Conservation (phyloP, 2,113 vertebrate genomes). For the Apus apus region DNA sequence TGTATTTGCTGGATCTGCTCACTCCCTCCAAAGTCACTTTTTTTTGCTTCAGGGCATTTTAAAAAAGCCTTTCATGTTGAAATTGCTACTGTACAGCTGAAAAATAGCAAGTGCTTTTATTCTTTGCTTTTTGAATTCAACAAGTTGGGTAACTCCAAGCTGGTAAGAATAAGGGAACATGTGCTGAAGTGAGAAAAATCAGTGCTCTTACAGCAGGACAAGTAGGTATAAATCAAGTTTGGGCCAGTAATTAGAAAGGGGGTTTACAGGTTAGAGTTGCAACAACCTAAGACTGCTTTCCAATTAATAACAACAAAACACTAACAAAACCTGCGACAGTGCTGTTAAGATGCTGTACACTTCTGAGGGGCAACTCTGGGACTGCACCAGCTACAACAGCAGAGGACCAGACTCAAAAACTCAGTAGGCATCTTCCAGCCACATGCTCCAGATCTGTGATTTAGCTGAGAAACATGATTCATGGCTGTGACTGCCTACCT, state of each 20-base stretch:
- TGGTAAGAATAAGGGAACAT: neutral
- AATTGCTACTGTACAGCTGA: neutral
- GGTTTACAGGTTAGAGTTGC: neutral
- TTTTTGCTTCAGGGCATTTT: conserved; percentile 8
- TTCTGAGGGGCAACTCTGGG: neutral
- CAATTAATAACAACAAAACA: neutral
- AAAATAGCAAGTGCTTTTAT: conserved; percentile 24
- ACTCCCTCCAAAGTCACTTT: conserved; percentile 3
- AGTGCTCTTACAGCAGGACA: neutral
- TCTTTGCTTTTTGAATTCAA: no score
- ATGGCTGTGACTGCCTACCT: neutral
- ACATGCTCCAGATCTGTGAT: neutral
- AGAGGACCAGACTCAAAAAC: neutral
- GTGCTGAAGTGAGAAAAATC: neutral
- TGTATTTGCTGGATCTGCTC: conserved; percentile 17
- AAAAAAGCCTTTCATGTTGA: conserved; percentile 28
- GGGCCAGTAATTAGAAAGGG: neutral
- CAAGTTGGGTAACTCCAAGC: neutral
- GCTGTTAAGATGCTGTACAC: rapidly evolving
- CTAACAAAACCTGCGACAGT: neutral
- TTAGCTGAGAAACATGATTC: neutral
- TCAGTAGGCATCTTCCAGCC: neutral
- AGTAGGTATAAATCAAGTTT: neutral
- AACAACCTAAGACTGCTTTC: neutral
- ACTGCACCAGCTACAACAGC: neutral